Percentiles rank a stretch among this genome's conserved stretches.
Evolutionary conservation across 2,888 invertebrate genomes (phyloP).

Genomic region (Limnephilus lunatus): DNA sequence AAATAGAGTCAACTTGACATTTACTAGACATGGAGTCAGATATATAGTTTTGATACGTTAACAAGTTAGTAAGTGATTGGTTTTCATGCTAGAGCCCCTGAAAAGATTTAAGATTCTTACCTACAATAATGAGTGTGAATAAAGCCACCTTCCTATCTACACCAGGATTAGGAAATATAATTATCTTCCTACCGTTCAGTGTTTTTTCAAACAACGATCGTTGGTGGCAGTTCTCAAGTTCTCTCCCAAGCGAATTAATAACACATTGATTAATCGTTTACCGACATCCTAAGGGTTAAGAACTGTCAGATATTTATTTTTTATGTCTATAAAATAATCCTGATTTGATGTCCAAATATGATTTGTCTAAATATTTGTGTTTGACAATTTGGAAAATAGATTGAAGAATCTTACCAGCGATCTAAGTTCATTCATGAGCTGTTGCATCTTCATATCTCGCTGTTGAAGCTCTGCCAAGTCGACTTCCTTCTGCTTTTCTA

Average conservation of each 20-base stretch:
- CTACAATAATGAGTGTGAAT: background rate
- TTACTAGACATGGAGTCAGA: too few relatives aligned
- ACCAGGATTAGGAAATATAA: background rate
- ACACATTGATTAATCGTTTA: too few relatives aligned
- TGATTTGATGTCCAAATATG: background rate
- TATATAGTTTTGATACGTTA: too few relatives aligned
- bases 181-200: background rate
- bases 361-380: background rate
- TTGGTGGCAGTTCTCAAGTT: background rate
- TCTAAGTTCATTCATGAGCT: constrained; percentile 78
- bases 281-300: too few relatives aligned
- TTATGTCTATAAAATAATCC: background rate
- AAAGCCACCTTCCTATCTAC: background rate
- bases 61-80: background rate
- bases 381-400: background rate
- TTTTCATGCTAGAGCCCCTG: background rate
- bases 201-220: background rate
- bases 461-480: constrained; percentile 79
- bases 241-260: background rate
- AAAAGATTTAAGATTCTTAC: too few relatives aligned
- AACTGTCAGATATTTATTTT: background rate
- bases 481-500: constrained; percentile 80
- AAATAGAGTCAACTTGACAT: too few relatives aligned
- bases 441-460: constrained; percentile 77
- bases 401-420: constrained; percentile 69